Conservation (phyloP, 2,888 invertebrate genomes). For the Idaea straminata region DNA sequence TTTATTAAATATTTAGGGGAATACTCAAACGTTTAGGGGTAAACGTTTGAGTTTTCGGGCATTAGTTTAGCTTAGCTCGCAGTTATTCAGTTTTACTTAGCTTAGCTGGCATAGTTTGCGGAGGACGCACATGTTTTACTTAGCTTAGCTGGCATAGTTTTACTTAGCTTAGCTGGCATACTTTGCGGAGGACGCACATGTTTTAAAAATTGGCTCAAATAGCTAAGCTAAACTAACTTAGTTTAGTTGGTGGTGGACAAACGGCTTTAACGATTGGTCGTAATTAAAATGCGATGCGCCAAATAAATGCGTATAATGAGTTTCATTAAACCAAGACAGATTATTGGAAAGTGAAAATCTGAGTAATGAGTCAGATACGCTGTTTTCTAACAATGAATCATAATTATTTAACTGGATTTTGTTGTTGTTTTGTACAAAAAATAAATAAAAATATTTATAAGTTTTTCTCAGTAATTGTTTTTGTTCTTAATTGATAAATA, state of each 20-base stretch:
- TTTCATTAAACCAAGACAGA: slow-evolving; percentile 29
- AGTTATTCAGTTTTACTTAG: too few species aligned
- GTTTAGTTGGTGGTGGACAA: too few species aligned
- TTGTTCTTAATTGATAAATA: too few species aligned
- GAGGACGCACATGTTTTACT: too few species aligned
- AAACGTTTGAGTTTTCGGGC: too few species aligned
- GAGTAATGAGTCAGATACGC: not conserved
- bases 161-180: not conserved
- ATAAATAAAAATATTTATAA: slow-evolving; percentile 18
- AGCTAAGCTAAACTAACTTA: too few species aligned
- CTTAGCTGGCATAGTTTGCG: not conserved
- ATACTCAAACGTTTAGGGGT: too few species aligned
- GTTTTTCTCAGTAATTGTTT: too few species aligned
- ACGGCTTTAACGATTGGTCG: slow-evolving; percentile 25
- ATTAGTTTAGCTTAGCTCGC: not conserved
- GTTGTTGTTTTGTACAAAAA: not conserved
- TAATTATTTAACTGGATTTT: not conserved
- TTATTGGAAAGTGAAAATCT: slow-evolving; percentile 44
- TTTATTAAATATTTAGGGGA: too few species aligned
- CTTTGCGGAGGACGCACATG: too few species aligned
- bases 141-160: not conserved
- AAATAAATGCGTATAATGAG: slow-evolving; percentile 37
- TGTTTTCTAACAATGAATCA: not conserved
- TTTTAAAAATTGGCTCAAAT: not conserved
- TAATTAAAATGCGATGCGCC: slow-evolving; percentile 44